A percentile compares a stretch with the other conserved stretches of the same genome.
Conservation (phyloP, 1,140 invertebrate species). For the Eciton burchellii region DNA sequence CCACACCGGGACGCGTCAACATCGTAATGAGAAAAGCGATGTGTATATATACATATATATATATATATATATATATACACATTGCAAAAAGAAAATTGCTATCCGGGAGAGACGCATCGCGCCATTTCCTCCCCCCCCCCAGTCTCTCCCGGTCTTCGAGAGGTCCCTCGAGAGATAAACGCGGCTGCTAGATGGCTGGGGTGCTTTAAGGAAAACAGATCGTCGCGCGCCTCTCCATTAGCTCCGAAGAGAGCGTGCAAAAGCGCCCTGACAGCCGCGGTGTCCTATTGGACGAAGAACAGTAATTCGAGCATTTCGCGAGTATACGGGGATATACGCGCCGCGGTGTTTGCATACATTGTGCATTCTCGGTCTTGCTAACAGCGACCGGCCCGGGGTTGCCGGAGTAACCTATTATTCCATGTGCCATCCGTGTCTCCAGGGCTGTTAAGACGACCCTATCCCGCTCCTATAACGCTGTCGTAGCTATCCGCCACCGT, state of each 20-base stretch:
- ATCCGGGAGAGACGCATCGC: constrained; percentile 47
- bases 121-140: constrained; percentile 30
- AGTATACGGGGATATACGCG: constrained; percentile 68
- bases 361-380: constrained; percentile 76
- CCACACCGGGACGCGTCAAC: constrained; percentile 29
- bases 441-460: constrained; percentile 79
- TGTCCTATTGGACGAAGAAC: constrained; percentile 67
- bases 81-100: constrained; percentile 55
- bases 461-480: constrained; percentile 70
- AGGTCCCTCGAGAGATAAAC: constrained; percentile 41
- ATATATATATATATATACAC: constrained; percentile 16
- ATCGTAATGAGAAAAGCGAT: constrained; percentile 10
- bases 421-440: constrained; percentile 78
- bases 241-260: constrained; percentile 48
- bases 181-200: constrained; percentile 43
- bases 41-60: constrained; percentile 32
- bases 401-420: constrained; percentile 77
- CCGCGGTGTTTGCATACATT: constrained; percentile 81
- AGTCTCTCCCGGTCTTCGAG: no score
- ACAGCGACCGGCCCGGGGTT: constrained; percentile 72
- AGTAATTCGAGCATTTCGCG: constrained; percentile 79
- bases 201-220: constrained; percentile 60
- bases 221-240: constrained; percentile 51
- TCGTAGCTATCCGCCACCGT: constrained; percentile 51
- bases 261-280: constrained; percentile 52